phyloP scores from a whole-genome alignment of 2,113 vertebrate species.

The Callorhinus ursinus region DNA sequence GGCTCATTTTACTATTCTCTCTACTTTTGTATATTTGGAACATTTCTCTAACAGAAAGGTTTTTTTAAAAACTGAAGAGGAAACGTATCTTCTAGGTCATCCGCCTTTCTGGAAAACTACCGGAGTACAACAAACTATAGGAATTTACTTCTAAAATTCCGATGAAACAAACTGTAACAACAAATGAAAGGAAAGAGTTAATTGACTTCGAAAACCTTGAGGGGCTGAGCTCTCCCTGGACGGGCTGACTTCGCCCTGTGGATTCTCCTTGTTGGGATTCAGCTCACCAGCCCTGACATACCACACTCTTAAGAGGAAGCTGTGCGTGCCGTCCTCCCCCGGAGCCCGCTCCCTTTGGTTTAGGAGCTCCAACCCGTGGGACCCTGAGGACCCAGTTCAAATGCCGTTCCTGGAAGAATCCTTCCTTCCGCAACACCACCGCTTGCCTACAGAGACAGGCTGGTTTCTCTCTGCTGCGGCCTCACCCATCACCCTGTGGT shows the following conservation, averaged over 20 bases:
- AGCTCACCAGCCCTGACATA: too few relatives aligned
- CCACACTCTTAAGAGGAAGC: not conserved
- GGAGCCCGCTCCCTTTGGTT: not conserved
- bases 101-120: not conserved
- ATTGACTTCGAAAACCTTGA: not conserved
- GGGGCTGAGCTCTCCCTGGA: not conserved
- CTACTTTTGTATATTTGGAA: not conserved
- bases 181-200: not conserved
- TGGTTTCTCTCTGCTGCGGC: not conserved
- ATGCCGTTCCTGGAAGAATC: not conserved
- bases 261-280: not conserved
- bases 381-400: not conserved
- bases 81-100: not conserved
- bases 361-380: not conserved
- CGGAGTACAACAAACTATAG: not conserved
- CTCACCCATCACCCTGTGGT: not conserved
- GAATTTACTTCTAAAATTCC: slow-evolving; percentile 16
- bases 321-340: not conserved
- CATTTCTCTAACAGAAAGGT: not conserved
- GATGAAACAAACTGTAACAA: not conserved
- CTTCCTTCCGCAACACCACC: not conserved
- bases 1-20: not conserved
- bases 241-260: not conserved
- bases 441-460: not conserved
- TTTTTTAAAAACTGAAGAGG: not conserved